Evolutionary conservation across 2,797 vertebrate species (phyloP), one percentile per base, ranked within the genome.

Genomic region (Amblyraja radiata): DNA sequence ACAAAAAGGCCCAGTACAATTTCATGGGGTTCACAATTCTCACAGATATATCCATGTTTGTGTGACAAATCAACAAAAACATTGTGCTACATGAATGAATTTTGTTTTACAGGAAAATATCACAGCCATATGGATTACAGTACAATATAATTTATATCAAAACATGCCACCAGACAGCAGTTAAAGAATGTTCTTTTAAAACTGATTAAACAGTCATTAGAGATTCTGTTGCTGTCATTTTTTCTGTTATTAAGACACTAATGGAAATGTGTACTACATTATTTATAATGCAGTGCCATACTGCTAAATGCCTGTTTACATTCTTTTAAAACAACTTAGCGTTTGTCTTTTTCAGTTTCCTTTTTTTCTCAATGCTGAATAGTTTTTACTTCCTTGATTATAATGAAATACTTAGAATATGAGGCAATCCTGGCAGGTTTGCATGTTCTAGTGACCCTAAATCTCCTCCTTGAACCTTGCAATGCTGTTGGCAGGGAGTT

Each of bases 151-250:
- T 88, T 88, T 63, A 88, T 16, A 88, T 88, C 61, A 88, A 36
- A 32, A 36, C 84, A 68, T 63, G 84, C n/a, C 61, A 88, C 46
- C 1, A 58, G 80, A 10, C 54, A 25, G n/a, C n/a, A 68, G 84
- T 88, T 65, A 68, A 88, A 88, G 14, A 68, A n/a, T 88, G n/a
- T n/a, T 36, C 84, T 36, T 65, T 36, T 88, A 88, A 36, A 8
- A 88, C 61, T 74, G 68, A 74, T 91, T 91, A 54, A 91, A 74
- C 54, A 91, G 90, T 46, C 68, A 91, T 91, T 92, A 92, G 36
- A 25, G 10, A 11, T 28, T 92, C 39, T 54, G 39, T 16, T 1
- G 90, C 73, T 74, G 36, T 54, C 90, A 92, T 92, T 10, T 88
- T 46, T 92, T 92, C 39, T 73, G 90, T 6, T 1, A 54, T 92